Conservation (phyloP, 2,888 invertebrate species). For the Eupeodes latifasciatus region DNA sequence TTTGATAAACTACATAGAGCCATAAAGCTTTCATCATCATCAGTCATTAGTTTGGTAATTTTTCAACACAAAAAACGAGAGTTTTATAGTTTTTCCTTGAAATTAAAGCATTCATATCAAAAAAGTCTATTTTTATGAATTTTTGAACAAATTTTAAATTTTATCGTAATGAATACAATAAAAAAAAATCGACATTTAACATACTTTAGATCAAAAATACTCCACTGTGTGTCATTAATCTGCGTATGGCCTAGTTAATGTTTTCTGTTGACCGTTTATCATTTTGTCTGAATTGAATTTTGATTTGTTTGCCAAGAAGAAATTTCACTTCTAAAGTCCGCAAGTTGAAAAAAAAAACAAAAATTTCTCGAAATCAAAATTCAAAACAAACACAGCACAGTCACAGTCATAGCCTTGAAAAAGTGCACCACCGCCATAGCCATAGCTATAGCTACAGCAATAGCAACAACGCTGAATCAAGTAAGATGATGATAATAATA, state of each 20-base stretch:
- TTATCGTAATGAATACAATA: no score
- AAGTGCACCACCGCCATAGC: constrained; percentile 15
- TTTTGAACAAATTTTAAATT: no score
- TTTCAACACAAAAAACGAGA: no score
- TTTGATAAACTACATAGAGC: no score
- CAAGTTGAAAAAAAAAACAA: background rate
- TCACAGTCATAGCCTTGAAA: constrained; percentile 11
- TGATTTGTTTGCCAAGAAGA: constrained; percentile 46
- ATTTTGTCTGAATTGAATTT: constrained; percentile 34
- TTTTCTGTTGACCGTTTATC: constrained; percentile 57
- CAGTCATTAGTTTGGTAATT: no score
- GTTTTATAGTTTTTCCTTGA: no score
- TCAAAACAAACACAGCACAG: constrained; percentile 4
- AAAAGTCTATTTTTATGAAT: no score
- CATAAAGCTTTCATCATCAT: no score
- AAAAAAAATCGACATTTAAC: background rate
- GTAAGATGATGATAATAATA: constrained; percentile 27
- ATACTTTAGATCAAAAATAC: background rate
- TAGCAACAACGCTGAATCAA: background rate
- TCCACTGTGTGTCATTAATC: background rate
- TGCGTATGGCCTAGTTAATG: constrained; percentile 60
- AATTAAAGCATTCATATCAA: no score
- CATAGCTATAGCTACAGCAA: background rate
- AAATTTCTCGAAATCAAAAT: constrained; percentile 33
- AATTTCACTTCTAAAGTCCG: constrained; percentile 15